Evolutionary conservation across 1,140 invertebrate genomes (phyloP), one percentile per base, ranked within the genome.

Genomic region (Scaptomyza graminum): DNA sequence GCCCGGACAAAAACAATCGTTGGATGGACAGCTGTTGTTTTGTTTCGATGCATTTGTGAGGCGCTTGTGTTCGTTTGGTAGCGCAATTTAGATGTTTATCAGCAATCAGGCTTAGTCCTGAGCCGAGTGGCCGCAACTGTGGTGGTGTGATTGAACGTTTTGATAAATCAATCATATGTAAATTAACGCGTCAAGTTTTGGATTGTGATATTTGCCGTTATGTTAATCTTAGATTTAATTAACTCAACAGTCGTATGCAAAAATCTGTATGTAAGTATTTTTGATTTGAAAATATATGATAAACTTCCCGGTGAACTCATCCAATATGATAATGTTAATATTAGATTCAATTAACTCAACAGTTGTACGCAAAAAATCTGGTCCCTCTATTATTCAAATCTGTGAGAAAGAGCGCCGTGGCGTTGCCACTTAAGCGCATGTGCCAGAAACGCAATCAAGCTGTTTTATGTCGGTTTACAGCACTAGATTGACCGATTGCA

Each of bases 81-180:
- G 76, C 47, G 50, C 84, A 88, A 83, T 88, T 74, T 70, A 63
- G 83, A 88, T 88, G 76, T 71, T 88, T 88, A 88, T 88, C 83
- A 72, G 72, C 76, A 88, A 88, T 88, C 88, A 88, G 83, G 83
- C 81, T 88, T 88, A 88, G 79, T 39, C 59, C 59, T 37, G 34
- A 46, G 49, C 66, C 47, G 63, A 61, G 75, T 83, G 74, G 77
- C 37, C 83, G 39, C 44, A 22, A 44, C 39, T 70, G 57, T 61
- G 76, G 47, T 39, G 70, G 47, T 39, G 70, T 78, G 82, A 85
- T 85, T 82, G 81, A 81, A 37, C 39, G 34, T 50, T 76, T 76
- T 88, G 76, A 88, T 88, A 76, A 83, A 69, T 88, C 83, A 88
- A 88, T 88, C 83, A 47, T 88, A 88, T 88, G 83, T 88, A 88